These are phyloP conservation scores for Magallana gigas DNA, from an alignment of 1,140 invertebrate species.

Conservation along the genomic window DNA sequence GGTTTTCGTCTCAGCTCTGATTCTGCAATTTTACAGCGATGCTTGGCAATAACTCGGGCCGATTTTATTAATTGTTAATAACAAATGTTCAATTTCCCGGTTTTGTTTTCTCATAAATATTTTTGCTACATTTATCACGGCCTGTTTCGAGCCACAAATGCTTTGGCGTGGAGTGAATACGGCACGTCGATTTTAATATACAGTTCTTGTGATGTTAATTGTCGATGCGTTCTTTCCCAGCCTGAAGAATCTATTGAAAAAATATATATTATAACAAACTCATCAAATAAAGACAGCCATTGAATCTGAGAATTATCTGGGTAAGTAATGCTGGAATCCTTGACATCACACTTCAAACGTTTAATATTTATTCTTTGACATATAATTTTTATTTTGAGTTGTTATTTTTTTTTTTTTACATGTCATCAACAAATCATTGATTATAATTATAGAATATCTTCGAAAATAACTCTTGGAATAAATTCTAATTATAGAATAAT, in stretches of 20 bases:
- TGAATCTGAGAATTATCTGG: too few relatives aligned
- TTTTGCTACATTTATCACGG: constrained; percentile 25
- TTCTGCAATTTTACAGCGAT: constrained; percentile 18
- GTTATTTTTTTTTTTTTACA: too few relatives aligned
- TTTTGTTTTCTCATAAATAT: constrained; percentile 36
- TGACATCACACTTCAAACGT: too few relatives aligned
- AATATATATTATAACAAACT: background rate
- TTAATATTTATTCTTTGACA: too few relatives aligned
- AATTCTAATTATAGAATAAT: too few relatives aligned
- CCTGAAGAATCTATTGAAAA: background rate
- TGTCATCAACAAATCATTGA: too few relatives aligned
- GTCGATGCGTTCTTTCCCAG: too few relatives aligned
- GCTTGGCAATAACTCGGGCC: constrained; percentile 16
- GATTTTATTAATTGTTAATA: constrained; percentile 36
- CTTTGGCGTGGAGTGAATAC: background rate
- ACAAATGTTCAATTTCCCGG: constrained; percentile 35
- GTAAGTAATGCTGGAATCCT: too few relatives aligned
- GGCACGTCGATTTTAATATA: background rate
- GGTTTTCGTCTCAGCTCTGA: constrained; percentile 3
- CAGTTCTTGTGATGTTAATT: background rate
- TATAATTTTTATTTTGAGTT: too few relatives aligned
- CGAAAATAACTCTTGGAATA: too few relatives aligned
- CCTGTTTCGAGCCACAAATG: constrained; percentile 3
- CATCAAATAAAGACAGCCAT: background rate
- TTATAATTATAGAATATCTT: too few relatives aligned